Percentiles rank a stretch among this genome's conserved stretches.
Conservation (phyloP, 2,113 vertebrate genomes). For the rabbit (Oryctolagus cuniculus) region mOryCun1.1 NC_091438.1:88074001-88074500, state of each 20-base stretch:
- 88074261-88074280: constrained; percentile 75
- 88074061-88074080: constrained; percentile 56
- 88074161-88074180: constrained; percentile 70
- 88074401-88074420: constrained; percentile 21
- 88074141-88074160: constrained; percentile 64
- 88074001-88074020: not conserved
- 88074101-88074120: constrained; percentile 69
- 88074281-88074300: constrained; percentile 71
- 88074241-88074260: constrained; percentile 55
- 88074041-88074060: constrained; percentile 18
- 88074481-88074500: not conserved
- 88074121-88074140: constrained; percentile 39
- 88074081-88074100: constrained; percentile 10
- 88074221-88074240: constrained; percentile 48
- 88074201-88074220: constrained; percentile 73
- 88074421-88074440: not conserved
- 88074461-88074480: not conserved
- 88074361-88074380: constrained; percentile 48
- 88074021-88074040: constrained; percentile 24
- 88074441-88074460: constrained; percentile 27
- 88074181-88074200: constrained; percentile 72
- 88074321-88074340: constrained; percentile 40
- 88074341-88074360: not conserved
- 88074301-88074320: constrained; percentile 52
- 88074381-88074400: constrained; percentile 33